Conservation (phyloP, 2,797 vertebrate species). For the Pampus argenteus region DNA sequence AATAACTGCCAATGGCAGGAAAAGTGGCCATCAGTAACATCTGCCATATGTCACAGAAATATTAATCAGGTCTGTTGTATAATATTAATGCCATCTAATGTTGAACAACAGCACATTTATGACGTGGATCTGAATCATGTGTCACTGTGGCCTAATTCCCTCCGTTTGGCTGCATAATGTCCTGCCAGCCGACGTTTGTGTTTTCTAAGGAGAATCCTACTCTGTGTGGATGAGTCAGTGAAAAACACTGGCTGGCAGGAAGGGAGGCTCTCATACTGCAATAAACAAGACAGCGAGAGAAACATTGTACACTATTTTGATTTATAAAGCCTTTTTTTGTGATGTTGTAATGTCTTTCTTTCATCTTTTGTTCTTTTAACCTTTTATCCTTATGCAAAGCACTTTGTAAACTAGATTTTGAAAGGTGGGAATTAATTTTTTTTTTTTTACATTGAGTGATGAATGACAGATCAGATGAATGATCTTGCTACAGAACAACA, state of each 20-base stretch:
- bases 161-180: conserved; percentile 30
- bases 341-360: too few relatives aligned
- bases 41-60: conserved; percentile 1
- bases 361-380: too few relatives aligned
- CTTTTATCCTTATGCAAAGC: too few relatives aligned
- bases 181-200: conserved; percentile 14
- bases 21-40: conserved; percentile 5
- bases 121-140: conserved; percentile 44
- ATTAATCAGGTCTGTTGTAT: conserved; percentile 34
- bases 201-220: conserved; percentile 40
- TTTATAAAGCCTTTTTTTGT: too few relatives aligned
- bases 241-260: conserved; percentile 16
- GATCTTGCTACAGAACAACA: conserved; percentile 23
- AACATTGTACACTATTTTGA: too few relatives aligned
- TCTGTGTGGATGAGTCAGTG: conserved; percentile 45
- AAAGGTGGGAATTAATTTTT: too few relatives aligned
- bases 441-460: conserved; percentile 14
- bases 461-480: conserved; percentile 20
- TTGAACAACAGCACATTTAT: conserved; percentile 17
- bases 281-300: conserved; percentile 30
- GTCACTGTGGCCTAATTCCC: conserved; percentile 45
- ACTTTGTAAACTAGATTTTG: too few relatives aligned
- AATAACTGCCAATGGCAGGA: background rate
- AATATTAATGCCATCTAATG: conserved; percentile 16
- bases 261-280: conserved; percentile 25